Percentiles rank a stretch among this genome's conserved stretches.
phyloP scores from a whole-genome alignment of 2,113 vertebrate species.

The Callaeas wilsoni region DNA sequence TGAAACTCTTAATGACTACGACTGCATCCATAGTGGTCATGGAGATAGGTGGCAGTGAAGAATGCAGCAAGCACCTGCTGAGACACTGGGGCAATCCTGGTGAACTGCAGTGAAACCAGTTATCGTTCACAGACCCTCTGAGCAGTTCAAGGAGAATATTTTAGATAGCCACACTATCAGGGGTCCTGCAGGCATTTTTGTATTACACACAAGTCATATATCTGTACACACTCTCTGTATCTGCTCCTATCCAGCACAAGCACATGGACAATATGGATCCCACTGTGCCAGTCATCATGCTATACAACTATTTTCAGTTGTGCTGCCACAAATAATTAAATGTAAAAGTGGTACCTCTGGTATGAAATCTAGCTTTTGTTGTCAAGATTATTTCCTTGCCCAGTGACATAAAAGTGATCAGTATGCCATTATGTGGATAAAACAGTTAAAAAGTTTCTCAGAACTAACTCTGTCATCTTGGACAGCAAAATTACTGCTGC shows the following conservation, averaged over 20 bases:
- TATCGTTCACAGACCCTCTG: neutral
- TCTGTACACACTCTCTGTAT: neutral
- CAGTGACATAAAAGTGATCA: constrained; percentile 4
- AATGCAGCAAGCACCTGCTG: neutral
- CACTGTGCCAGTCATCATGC: neutral
- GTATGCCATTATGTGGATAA: constrained; percentile 29
- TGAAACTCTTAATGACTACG: neutral
- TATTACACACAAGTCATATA: neutral
- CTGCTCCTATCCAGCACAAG: neutral
- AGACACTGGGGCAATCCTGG: neutral
- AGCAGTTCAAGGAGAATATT: neutral
- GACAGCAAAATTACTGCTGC: constrained; percentile 41
- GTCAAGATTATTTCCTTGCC: constrained; percentile 26
- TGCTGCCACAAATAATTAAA: constrained; percentile 13
- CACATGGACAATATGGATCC: neutral
- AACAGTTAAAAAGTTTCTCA: constrained; percentile 46
- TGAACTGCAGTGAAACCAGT: neutral
- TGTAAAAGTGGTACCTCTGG: constrained; percentile 1
- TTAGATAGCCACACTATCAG: neutral
- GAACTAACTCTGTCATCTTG: constrained; percentile 44
- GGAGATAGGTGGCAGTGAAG: neutral
- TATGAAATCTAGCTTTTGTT: constrained; percentile 34
- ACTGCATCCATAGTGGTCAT: neutral
- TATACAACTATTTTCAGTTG: neutral
- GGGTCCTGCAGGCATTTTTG: neutral